Evolutionary conservation across 2,113 vertebrate species (phyloP).

Genomic region (Hemichromis elongatus): DNA sequence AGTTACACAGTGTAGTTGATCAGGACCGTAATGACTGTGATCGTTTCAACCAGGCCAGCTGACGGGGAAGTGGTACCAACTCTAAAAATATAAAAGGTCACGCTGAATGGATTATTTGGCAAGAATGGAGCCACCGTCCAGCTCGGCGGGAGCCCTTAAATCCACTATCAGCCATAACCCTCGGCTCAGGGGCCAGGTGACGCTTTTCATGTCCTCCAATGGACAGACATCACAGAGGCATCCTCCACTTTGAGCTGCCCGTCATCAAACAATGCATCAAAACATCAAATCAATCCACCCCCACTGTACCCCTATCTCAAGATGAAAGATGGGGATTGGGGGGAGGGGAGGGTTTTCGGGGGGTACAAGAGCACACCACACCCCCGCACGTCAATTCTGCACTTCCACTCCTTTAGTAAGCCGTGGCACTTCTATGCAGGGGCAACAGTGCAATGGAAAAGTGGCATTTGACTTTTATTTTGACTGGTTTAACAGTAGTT

Average conservation of each 20-base stretch:
- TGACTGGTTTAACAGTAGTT: neutral
- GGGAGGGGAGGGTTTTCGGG: no score
- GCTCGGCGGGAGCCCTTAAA: slow-evolving; percentile 54
- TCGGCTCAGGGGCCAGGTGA: slow-evolving; percentile 72
- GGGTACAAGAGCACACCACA: neutral
- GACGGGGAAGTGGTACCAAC: slow-evolving; percentile 27
- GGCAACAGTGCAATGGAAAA: neutral
- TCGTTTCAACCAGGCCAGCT: slow-evolving; percentile 40
- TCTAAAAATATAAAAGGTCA: slow-evolving; percentile 61
- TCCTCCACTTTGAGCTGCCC: slow-evolving; percentile 91
- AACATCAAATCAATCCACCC: slow-evolving; percentile 92
- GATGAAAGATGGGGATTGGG: slow-evolving; percentile 78
- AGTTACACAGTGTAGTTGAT: slow-evolving; percentile 12
- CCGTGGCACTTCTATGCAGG: neutral
- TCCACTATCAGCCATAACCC: slow-evolving; percentile 53
- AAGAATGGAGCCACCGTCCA: slow-evolving; percentile 58
- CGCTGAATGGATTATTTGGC: slow-evolving; percentile 59
- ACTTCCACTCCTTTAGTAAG: neutral
- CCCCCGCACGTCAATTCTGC: neutral
- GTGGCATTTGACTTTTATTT: neutral
- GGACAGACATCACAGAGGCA: slow-evolving; percentile 88
- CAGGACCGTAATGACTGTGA: neutral
- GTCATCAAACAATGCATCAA: slow-evolving; percentile 97
- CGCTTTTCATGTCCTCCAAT: slow-evolving; percentile 87
- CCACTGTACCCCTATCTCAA: slow-evolving; percentile 80